phyloP scores from a whole-genome alignment of 2,113 vertebrate species.

The Hippoglossus stenolepis region DNA sequence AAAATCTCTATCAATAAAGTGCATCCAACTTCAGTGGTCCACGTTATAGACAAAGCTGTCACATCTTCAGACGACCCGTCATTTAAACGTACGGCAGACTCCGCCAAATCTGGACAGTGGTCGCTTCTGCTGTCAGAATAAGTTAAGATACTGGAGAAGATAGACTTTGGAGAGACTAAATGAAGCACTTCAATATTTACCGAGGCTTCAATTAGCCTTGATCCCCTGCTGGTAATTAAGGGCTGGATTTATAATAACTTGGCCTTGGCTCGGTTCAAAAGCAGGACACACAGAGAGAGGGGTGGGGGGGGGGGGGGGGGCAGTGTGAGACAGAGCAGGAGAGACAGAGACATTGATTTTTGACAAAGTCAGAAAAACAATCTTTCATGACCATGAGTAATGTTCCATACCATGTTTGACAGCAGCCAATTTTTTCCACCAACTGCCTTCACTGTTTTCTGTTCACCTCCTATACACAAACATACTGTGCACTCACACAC shows the following conservation, averaged over 20 bases:
- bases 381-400: conserved; percentile 52
- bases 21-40: conserved; percentile 60
- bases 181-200: conserved; percentile 66
- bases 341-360: conserved; percentile 54
- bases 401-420: conserved; percentile 43
- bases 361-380: conserved; percentile 54
- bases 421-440: conserved; percentile 18
- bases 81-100: conserved; percentile 37
- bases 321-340: conserved; percentile 25
- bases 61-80: conserved; percentile 60
- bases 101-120: conserved; percentile 32
- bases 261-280: conserved; percentile 46
- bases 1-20: conserved; percentile 78
- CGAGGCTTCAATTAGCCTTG: conserved; percentile 57
- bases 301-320: conserved; percentile 19
- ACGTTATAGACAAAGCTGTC: conserved; percentile 63
- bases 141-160: conserved; percentile 58
- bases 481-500: neutral
- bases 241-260: conserved; percentile 57
- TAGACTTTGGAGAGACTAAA: conserved; percentile 56
- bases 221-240: conserved; percentile 63
- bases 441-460: neutral
- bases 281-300: conserved; percentile 28
- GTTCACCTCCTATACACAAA: conserved; percentile 4
- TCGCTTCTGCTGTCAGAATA: neutral